Conservation (phyloP, 2,888 invertebrate species). For the Agrochola lychnidis region DNA sequence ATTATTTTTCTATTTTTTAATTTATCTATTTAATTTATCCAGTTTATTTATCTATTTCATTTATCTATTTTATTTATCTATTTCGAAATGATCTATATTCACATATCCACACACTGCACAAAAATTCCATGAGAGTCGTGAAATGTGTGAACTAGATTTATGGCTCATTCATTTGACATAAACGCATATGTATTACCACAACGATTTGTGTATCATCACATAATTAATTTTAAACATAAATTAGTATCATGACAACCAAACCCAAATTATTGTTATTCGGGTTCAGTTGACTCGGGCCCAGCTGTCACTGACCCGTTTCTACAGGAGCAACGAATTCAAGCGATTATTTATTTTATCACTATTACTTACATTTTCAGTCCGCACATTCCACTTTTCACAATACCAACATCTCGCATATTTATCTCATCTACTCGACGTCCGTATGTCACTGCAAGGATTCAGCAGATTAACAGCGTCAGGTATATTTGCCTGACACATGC, state of each 20-base stretch:
- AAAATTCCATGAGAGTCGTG: background rate
- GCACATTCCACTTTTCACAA: too few species aligned
- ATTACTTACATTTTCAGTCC: background rate
- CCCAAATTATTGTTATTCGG: too few species aligned
- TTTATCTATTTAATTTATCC: too few species aligned
- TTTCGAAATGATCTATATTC: background rate
- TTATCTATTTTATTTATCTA: too few species aligned
- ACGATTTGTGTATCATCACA: background rate
- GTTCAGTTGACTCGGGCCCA: too few species aligned
- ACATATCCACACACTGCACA: background rate
- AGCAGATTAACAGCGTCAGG: too few species aligned
- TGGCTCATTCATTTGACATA: slow-evolving; percentile 23
- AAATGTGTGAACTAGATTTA: slow-evolving; percentile 38
- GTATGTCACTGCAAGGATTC: too few species aligned
- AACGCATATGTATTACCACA: background rate
- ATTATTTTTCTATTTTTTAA: too few species aligned
- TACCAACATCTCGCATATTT: too few species aligned
- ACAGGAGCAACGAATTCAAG: background rate
- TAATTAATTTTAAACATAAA: slow-evolving; percentile 9
- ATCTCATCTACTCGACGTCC: too few species aligned
- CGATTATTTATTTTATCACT: slow-evolving; percentile 9
- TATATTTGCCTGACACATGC: too few species aligned
- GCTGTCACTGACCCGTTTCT: background rate
- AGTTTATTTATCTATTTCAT: too few species aligned
- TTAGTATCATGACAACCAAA: background rate